Percentiles rank a stretch among this genome's conserved stretches.
These are phyloP conservation scores for Chiridota heheva DNA, from an alignment of 35 echinoderm and acorn worm genomes.

Conservation along the genomic window DNA sequence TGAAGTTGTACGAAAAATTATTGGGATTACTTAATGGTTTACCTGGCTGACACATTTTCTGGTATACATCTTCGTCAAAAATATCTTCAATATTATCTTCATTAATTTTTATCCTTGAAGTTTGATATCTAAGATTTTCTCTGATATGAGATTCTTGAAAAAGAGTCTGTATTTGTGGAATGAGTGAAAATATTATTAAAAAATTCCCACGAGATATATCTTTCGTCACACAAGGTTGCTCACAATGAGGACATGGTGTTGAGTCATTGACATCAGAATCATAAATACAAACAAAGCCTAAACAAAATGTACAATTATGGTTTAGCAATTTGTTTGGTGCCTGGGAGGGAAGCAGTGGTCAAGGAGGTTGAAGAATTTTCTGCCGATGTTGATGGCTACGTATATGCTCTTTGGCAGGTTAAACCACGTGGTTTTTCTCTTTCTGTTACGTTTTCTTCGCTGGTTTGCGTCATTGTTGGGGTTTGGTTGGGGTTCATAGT, in stretches of 20 bases:
- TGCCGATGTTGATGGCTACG: no score
- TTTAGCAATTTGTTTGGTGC: no score
- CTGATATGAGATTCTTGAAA: conserved; percentile 9
- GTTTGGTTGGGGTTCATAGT: no score
- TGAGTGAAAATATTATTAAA: conserved; percentile 12
- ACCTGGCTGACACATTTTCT: neutral
- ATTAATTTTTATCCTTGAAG: neutral
- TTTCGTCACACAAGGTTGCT: neutral
- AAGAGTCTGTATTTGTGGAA: neutral
- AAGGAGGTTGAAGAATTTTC: no score
- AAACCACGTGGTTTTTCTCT: no score
- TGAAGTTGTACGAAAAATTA: conserved; percentile 34
- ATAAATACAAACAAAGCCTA: conserved; percentile 3
- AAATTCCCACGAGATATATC: conserved; percentile 11
- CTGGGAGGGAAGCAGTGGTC: no score
- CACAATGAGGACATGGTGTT: conserved; percentile 19
- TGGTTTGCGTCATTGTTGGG: no score
- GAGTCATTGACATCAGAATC: neutral
- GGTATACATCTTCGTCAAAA: conserved; percentile 20
- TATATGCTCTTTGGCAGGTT: no score
- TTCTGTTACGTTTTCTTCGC: no score
- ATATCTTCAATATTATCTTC: conserved; percentile 36
- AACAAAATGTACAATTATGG: conserved; percentile 18
- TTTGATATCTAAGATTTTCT: neutral
- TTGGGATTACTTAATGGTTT: neutral